phyloP scores from a whole-genome alignment of 2,113 vertebrate species.

The Micronycteris hirsuta region DNA sequence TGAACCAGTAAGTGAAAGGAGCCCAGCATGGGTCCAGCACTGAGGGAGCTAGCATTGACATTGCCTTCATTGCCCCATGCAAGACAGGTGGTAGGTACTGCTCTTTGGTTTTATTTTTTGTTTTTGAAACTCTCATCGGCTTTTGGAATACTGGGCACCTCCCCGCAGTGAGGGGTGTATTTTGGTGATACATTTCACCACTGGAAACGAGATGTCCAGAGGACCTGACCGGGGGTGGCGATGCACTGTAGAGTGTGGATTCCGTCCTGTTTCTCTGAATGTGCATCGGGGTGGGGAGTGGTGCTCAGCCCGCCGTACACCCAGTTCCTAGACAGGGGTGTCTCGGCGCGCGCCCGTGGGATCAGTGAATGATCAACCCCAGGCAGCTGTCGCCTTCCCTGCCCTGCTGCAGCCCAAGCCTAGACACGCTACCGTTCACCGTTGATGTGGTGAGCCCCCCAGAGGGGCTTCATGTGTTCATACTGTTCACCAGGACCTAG shows the following conservation, averaged over 20 bases:
- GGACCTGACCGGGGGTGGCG: not conserved
- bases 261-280: not conserved
- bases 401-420: not conserved
- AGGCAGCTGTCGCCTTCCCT: not conserved
- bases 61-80: not conserved
- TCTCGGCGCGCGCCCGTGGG: not conserved
- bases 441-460: not conserved
- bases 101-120: not conserved
- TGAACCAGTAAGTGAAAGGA: not conserved
- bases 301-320: not conserved
- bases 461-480: not conserved
- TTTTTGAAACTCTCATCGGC: not conserved
- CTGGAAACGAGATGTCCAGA: not conserved
- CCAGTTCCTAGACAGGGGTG: not conserved
- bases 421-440: not conserved
- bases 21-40: not conserved
- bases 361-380: not conserved
- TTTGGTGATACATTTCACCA: not conserved
- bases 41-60: not conserved
- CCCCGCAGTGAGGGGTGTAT: too few species aligned
- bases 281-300: not conserved
- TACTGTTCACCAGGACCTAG: not conserved
- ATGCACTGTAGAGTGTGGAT: not conserved
- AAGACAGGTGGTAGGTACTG: not conserved
- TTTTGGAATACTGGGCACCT: not conserved